phyloP scores from a whole-genome alignment of 2,888 invertebrate species.

The Spisula solida region DNA sequence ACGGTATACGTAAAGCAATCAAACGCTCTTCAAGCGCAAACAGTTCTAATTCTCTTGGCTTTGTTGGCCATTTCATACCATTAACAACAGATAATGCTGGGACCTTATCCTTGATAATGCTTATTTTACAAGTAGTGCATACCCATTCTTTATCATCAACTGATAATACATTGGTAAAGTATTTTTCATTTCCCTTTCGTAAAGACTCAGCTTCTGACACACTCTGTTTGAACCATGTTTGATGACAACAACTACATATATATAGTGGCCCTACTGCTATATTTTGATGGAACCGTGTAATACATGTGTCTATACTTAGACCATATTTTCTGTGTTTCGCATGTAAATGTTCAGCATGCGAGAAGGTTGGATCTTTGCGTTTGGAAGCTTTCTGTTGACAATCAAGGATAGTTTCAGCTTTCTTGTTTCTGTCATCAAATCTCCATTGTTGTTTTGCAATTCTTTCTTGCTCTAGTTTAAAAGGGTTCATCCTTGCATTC shows the following conservation, averaged over 20 bases:
- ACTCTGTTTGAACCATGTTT: slow-evolving; percentile 32
- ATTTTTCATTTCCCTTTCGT: background rate
- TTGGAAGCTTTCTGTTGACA: slow-evolving; percentile 1
- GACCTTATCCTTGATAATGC: slow-evolving; percentile 38
- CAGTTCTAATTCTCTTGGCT: slow-evolving; percentile 61
- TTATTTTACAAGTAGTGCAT: slow-evolving; percentile 15
- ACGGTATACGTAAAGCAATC: slow-evolving; percentile 63
- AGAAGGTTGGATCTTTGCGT: slow-evolving; percentile 28
- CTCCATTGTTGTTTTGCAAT: slow-evolving; percentile 28
- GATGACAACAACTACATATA: slow-evolving; percentile 34
- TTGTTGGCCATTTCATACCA: slow-evolving; percentile 67
- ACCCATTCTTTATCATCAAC: slow-evolving; percentile 33
- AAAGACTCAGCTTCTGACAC: slow-evolving; percentile 19
- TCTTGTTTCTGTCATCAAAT: slow-evolving; percentile 35
- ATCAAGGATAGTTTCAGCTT: slow-evolving; percentile 20
- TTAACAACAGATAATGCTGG: slow-evolving; percentile 59
- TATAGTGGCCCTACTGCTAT: background rate
- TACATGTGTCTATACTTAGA: background rate
- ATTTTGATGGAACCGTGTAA: background rate
- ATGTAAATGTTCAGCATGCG: background rate
- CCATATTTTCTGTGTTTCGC: slow-evolving; percentile 31
- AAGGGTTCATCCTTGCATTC: slow-evolving; percentile 2
- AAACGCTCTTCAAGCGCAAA: slow-evolving; percentile 66
- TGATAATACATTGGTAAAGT: slow-evolving; percentile 2
- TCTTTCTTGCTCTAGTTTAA: slow-evolving; percentile 18